Evolutionary conservation across 2,888 invertebrate genomes (phyloP).

Genomic region (Cerastis rubricosa): DNA sequence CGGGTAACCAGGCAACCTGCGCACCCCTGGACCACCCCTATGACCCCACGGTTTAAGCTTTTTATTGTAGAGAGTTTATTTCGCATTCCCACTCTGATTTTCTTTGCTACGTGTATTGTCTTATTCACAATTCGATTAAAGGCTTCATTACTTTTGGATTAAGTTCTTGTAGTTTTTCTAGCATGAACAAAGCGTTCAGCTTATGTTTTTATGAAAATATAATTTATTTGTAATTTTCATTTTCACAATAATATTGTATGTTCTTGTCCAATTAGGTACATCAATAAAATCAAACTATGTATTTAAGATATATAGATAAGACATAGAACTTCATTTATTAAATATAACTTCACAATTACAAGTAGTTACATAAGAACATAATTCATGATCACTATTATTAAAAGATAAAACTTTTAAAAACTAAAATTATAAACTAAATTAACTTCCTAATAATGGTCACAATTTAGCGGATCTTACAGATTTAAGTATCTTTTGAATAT

Average conservation of each 20-base stretch:
- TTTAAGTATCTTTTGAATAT: constrained; percentile 64
- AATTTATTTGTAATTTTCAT: not conserved
- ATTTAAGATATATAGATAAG: not conserved
- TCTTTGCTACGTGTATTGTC: not conserved
- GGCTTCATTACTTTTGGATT: not conserved
- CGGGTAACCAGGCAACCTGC: constrained; percentile 1
- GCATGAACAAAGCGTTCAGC: not conserved
- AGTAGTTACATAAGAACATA: not conserved
- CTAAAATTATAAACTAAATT: not conserved
- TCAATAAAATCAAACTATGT: not conserved
- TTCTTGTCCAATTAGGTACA: too few relatives aligned
- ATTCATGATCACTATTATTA: not conserved
- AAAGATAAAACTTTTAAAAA: not conserved
- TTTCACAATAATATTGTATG: not conserved
- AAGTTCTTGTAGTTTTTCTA: not conserved
- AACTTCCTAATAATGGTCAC: not conserved
- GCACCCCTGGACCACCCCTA: constrained; percentile 1
- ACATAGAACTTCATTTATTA: too few relatives aligned
- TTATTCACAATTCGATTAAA: not conserved
- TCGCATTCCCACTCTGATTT: not conserved
- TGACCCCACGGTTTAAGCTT: not conserved
- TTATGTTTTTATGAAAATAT: not conserved
- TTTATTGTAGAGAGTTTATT: not conserved
- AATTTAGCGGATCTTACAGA: constrained; percentile 44
- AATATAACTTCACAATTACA: not conserved